These are phyloP conservation scores for Catamblyrhynchus diadema DNA, from an alignment of 2,797 vertebrate species.

Conservation along the genomic window DNA sequence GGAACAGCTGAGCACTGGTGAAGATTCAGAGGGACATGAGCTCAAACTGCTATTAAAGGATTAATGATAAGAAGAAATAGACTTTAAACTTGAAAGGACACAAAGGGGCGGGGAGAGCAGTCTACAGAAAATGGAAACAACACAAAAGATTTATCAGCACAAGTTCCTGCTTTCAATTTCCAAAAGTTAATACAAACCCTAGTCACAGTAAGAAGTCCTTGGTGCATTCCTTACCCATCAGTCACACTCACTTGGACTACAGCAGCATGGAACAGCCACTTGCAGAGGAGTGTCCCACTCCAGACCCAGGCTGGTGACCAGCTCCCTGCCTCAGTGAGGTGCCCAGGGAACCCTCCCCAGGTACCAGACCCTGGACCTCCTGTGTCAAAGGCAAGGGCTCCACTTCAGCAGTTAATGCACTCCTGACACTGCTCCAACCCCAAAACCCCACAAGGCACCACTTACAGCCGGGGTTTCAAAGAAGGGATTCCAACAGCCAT, in stretches of 20 bases:
- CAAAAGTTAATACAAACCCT: neutral
- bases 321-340: fast-evolving
- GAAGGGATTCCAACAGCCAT: fast-evolving
- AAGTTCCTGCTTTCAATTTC: neutral
- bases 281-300: neutral
- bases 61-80: neutral
- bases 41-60: neutral
- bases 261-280: fast-evolving
- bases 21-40: neutral
- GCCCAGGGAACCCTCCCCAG: neutral
- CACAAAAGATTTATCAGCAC: neutral
- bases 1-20: neutral
- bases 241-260: fast-evolving
- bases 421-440: neutral
- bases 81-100: neutral
- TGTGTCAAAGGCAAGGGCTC: fast-evolving
- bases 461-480: neutral
- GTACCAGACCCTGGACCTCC: too few relatives aligned
- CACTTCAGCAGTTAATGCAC: fast-evolving
- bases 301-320: neutral
- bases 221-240: neutral
- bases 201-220: fast-evolving
- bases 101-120: fast-evolving
- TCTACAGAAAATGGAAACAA: neutral
- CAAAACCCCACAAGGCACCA: fast-evolving